Conservation (phyloP, 2,797 vertebrate genomes). For the Scolopax bukidnonensis region DNA sequence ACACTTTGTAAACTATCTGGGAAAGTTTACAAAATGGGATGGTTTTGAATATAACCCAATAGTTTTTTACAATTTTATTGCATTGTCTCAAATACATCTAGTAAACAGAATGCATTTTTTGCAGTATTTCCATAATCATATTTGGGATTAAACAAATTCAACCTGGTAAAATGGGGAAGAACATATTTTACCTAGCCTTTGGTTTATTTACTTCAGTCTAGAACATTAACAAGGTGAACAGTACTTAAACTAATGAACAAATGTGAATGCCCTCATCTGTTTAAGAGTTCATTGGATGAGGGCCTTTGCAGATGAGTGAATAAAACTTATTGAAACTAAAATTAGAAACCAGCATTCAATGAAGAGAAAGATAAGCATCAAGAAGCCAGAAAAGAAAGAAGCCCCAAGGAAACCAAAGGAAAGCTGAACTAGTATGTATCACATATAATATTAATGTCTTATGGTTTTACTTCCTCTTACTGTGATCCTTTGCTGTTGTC, state of each 20-base stretch:
- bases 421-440: background rate
- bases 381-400: background rate
- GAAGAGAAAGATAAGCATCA: background rate
- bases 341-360: background rate
- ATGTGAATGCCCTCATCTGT: background rate
- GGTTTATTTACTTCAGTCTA: background rate
- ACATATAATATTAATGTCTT: background rate
- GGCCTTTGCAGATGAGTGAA: background rate
- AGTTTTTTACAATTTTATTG: background rate
- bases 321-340: background rate
- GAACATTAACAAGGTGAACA: background rate
- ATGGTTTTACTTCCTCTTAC: background rate
- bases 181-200: background rate
- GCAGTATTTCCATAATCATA: background rate
- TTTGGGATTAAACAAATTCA: background rate
- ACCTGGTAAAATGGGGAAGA: background rate
- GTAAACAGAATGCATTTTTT: background rate
- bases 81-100: background rate
- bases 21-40: background rate
- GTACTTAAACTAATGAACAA: background rate
- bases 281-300: background rate
- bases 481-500: background rate
- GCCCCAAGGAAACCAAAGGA: background rate
- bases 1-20: background rate
- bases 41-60: background rate